Evolutionary conservation across 2,888 invertebrate species (phyloP).

Genomic region (Diarsia mendica): DNA sequence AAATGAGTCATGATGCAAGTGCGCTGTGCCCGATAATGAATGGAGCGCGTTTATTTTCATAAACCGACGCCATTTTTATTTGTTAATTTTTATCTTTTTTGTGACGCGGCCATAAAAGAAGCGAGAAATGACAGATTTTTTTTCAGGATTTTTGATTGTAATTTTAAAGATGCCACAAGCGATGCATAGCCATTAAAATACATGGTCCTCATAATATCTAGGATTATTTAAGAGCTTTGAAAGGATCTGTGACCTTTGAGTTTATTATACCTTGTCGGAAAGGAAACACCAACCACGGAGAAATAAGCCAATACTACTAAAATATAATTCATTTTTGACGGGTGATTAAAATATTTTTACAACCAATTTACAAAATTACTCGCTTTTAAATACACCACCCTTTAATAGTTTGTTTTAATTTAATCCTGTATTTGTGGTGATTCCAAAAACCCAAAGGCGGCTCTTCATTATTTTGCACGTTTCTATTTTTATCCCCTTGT

Average conservation of each 20-base stretch:
- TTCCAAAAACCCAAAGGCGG: background rate
- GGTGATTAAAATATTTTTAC: background rate
- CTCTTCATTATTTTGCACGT: background rate
- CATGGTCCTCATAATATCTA: background rate
- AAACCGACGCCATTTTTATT: conserved; percentile 74
- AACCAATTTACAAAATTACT: background rate
- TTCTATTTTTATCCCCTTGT: background rate
- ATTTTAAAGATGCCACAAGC: background rate
- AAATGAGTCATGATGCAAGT: conserved; percentile 65
- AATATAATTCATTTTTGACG: background rate
- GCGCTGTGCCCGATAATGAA: conserved; percentile 70
- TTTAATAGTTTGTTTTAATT: background rate
- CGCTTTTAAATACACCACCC: background rate
- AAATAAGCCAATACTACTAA: background rate
- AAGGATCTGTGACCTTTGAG: background rate
- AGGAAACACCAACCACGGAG: background rate
- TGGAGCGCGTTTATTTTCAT: conserved; percentile 72
- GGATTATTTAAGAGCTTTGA: background rate
- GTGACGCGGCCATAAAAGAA: conserved; percentile 40
- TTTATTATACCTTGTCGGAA: background rate
- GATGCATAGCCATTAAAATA: background rate
- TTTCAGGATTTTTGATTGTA: background rate
- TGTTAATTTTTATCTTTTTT: conserved; percentile 66
- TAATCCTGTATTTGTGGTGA: too few relatives aligned
- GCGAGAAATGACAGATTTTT: background rate